A percentile compares a stretch with the other conserved stretches of the same genome.
These are phyloP conservation scores for Bos indicus DNA, from an alignment of 2,113 vertebrate genomes.

Conservation along the genomic window DNA sequence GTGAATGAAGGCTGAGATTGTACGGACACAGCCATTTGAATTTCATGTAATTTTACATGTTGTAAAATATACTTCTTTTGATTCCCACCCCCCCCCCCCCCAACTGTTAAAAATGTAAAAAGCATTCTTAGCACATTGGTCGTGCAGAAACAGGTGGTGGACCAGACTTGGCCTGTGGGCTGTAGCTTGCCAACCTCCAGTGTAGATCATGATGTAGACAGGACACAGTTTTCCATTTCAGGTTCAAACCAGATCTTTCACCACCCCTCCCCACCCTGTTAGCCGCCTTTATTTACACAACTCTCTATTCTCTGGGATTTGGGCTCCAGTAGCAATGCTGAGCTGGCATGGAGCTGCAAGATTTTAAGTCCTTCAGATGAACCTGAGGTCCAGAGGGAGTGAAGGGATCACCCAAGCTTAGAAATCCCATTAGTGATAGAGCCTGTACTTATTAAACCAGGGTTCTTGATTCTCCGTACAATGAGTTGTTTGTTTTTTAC, in stretches of 20 bases:
- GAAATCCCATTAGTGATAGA: neutral
- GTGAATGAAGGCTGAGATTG: neutral
- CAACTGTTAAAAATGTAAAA: neutral
- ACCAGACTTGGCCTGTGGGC: neutral
- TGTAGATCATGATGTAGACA: neutral
- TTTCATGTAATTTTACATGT: neutral
- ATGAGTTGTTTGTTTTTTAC: neutral
- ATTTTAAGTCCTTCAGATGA: neutral
- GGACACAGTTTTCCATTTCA: neutral
- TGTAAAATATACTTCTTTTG: neutral
- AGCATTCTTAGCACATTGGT: neutral
- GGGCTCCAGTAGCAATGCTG: neutral
- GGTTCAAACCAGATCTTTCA: neutral
- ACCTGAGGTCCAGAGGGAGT: neutral
- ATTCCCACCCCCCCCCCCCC: neutral
- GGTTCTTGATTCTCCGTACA: neutral
- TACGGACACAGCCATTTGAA: neutral
- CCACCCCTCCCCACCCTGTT: rapidly evolving
- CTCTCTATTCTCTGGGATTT: neutral
- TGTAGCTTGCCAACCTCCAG: neutral
- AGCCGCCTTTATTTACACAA: neutral
- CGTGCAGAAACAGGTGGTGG: neutral
- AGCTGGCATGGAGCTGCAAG: neutral
- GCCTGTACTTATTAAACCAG: neutral
- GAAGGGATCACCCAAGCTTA: neutral